Evolutionary conservation across 2,113 vertebrate species (phyloP).

Genomic region (Mirza zaza): DNA sequence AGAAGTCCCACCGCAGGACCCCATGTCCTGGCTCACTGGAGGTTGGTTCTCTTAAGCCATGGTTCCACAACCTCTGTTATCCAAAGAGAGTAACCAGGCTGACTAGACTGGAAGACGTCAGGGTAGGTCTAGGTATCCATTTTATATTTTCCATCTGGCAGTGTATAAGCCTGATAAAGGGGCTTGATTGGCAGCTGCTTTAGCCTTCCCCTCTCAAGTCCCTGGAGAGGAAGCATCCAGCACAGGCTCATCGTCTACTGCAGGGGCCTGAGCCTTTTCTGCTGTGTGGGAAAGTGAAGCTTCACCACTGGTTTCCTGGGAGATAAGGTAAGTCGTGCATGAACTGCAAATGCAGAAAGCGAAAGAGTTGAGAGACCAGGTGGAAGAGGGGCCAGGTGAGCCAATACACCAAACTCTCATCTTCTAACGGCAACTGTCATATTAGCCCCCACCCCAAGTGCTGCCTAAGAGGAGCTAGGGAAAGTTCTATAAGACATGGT

Average conservation of each 20-base stretch:
- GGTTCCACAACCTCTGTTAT: not conserved
- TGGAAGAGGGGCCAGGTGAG: not conserved
- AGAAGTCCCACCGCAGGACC: not conserved
- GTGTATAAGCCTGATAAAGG: not conserved
- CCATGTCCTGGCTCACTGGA: not conserved
- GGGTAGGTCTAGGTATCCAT: not conserved
- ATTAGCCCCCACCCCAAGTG: not conserved
- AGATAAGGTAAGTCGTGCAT: conserved; percentile 28
- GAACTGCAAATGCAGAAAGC: conserved; percentile 15
- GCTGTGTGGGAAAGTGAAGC: not conserved
- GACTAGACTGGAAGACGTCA: not conserved
- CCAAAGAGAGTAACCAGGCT: not conserved
- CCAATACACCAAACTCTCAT: not conserved
- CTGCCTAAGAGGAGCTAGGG: not conserved
- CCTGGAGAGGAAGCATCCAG: not conserved
- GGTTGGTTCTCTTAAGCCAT: not conserved
- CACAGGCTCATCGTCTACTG: not conserved
- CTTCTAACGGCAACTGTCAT: not conserved
- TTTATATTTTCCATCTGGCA: not conserved
- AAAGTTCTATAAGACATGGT: not conserved
- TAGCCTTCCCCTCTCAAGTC: conserved; percentile 4
- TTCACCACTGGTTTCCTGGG: conserved; percentile 36
- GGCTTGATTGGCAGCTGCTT: not conserved
- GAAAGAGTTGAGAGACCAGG: conserved; percentile 1
- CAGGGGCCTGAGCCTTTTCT: not conserved